Conservation (phyloP, 2,113 vertebrate species). For the Acrocephalus arundinaceus region DNA sequence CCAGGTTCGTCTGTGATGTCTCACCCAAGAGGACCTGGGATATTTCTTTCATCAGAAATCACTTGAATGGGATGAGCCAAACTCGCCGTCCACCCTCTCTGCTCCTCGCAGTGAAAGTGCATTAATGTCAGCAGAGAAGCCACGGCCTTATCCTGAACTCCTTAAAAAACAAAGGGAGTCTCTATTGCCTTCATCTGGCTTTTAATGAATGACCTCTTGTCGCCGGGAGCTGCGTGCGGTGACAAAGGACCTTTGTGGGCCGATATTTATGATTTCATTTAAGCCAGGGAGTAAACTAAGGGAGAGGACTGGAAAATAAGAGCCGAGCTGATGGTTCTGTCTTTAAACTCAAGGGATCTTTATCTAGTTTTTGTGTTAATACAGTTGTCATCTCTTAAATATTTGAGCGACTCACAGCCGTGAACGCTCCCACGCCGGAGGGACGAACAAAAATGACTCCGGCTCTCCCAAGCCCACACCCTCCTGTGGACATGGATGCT, state of each 20-base stretch:
- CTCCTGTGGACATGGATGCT: not conserved
- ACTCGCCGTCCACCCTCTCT: not conserved
- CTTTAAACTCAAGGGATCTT: constrained; percentile 51
- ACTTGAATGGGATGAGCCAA: not conserved
- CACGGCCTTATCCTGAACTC: not conserved
- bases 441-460: accelerated
- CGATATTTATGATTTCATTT: constrained; percentile 63
- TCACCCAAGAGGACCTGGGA: accelerated
- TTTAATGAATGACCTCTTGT: constrained; percentile 65
- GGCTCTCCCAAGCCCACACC: not conserved
- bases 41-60: not conserved
- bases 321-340: constrained; percentile 21
- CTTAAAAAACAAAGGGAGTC: constrained; percentile 47
- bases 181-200: constrained; percentile 50
- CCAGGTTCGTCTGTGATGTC: not conserved
- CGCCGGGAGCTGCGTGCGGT: constrained; percentile 6
- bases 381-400: constrained; percentile 49
- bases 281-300: not conserved
- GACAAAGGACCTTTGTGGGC: constrained; percentile 53
- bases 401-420: not conserved
- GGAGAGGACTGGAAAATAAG: constrained; percentile 14
- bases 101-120: not conserved
- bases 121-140: not conserved
- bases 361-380: constrained; percentile 12
- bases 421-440: not conserved